Base-by-base conservation (phyloP, 1,140 invertebrate genomes). In the Magallana gigas region DNA sequence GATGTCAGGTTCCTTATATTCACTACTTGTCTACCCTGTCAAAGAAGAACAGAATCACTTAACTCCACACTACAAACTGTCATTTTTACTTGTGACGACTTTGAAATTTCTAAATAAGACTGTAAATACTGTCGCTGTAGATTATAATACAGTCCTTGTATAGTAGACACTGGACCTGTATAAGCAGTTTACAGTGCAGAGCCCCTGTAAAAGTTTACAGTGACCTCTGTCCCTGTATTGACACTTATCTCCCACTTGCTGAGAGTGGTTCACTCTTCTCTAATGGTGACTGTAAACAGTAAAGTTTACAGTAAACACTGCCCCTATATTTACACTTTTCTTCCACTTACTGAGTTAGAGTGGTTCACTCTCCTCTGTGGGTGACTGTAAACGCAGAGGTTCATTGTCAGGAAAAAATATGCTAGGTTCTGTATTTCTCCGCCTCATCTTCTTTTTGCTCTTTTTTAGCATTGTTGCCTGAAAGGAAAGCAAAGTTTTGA, bases 361-460 rank as follows among this genome's bases (percentile, higher is more conserved):
- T 81, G 94, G 93, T 60, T 93, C 93, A 89, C 91, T 94, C 86
- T 94, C 93, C 64, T 92, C 92, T 88, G 90, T 93, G 16, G 94
- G 94, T 68, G 94, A 94, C 87, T 93, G 93, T 83, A 93, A 90
- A 86, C 92, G 91, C 80, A 92, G 87, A 82, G 91, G 91, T 87
- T 94, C 93, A 92, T 93, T 93, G 88, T 94, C 93, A 59, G 93
- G 93, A 90, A 94, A 94, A 91, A 94, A 94, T 90, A 95, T 94
- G 91, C 94, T 95, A 87, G 95, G 95, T 90, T 96, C 95, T 87
- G 97, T 98, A 95, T 98, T 97, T 91, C 97, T 96, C 93, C 97
- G 96, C 96, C 98, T 98, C 96, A 98, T 98, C 96, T 98, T 98
- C 96, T 94, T 94, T 92, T 96, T 96, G 88, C 96, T 98, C 97